Conservation (phyloP, 2,797 vertebrate species). For the Furcifer pardalis region DNA sequence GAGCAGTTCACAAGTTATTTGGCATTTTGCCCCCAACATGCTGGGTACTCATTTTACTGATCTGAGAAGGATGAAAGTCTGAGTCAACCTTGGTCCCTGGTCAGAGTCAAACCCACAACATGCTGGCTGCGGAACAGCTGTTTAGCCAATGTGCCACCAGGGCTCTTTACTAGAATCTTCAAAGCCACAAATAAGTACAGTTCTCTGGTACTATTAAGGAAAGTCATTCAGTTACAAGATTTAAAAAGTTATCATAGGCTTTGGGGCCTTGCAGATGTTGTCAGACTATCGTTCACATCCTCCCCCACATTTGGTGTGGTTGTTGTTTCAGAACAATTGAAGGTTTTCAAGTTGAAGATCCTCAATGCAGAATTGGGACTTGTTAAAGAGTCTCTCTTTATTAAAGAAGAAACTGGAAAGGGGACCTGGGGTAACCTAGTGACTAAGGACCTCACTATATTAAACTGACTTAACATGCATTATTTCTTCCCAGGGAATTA, state of each 20-base stretch:
- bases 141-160: no score
- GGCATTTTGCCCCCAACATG: no score
- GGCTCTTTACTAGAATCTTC: no score
- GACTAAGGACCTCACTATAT: background rate
- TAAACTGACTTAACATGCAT: background rate
- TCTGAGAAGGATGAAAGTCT: no score
- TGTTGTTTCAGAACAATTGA: background rate
- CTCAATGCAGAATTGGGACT: background rate
- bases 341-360: background rate
- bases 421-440: background rate
- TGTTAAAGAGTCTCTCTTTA: background rate
- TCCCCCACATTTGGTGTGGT: background rate
- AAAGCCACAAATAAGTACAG: background rate
- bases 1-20: no score
- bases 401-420: background rate
- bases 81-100: no score
- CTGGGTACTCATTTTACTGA: no score
- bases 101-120: no score
- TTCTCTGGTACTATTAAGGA: background rate
- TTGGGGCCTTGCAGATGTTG: background rate
- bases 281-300: background rate
- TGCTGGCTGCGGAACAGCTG: no score
- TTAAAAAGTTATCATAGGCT: background rate
- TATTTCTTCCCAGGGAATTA: background rate
- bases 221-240: background rate